These are phyloP conservation scores for Simalia tracyae DNA, from an alignment of 2,797 vertebrate genomes.

Conservation along the genomic window DNA sequence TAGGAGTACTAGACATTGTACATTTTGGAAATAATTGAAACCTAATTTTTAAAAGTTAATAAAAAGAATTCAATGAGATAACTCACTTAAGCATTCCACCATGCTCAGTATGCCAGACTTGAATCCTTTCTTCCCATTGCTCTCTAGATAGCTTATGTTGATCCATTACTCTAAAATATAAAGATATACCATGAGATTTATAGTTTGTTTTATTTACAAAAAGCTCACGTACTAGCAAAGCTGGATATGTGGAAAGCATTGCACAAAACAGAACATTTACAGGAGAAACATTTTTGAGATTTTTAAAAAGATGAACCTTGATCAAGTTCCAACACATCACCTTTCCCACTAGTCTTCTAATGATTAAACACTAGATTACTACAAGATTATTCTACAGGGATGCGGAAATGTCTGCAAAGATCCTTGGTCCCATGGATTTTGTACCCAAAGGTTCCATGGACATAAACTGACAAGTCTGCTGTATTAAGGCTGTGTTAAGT, in stretches of 20 bases:
- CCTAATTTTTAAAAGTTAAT: neutral
- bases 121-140: conserved; percentile 97
- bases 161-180: conserved; percentile 84
- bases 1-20: neutral
- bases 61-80: neutral
- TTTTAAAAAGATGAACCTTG: neutral
- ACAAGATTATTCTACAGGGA: neutral
- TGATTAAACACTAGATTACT: neutral
- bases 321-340: neutral
- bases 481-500: neutral
- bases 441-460: neutral
- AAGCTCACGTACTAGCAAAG: neutral
- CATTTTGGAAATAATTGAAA: neutral
- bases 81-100: conserved; percentile 92
- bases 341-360: neutral
- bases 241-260: neutral
- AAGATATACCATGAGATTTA: neutral
- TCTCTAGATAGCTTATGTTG: conserved; percentile 94
- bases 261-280: neutral
- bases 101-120: conserved; percentile 97
- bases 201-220: neutral
- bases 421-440: neutral
- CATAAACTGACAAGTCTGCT: neutral
- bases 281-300: neutral
- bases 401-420: neutral